These are phyloP conservation scores for Actinia equina DNA, from an alignment of 64 coral and sea anemone species.

Conservation along the genomic window DNA sequence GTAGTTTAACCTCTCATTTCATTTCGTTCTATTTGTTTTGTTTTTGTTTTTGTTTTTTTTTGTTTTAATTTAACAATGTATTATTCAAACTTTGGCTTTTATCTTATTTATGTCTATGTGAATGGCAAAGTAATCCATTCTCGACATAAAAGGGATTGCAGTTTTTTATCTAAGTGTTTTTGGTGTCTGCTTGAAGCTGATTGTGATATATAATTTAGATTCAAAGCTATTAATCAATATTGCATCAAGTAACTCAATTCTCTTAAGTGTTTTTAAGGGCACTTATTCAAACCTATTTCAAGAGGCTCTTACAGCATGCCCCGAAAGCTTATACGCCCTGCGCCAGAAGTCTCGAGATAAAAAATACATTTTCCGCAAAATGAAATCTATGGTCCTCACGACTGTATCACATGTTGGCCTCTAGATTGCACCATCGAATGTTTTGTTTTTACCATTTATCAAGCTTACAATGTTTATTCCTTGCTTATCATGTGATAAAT, in stretches of 20 bases:
- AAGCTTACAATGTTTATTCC: neutral
- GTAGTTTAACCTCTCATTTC: neutral
- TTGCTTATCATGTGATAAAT: neutral
- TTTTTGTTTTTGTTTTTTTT: too few species aligned
- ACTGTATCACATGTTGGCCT: neutral
- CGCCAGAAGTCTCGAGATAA: neutral
- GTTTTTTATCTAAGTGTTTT: neutral
- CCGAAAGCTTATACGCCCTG: neutral
- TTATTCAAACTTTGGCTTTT: neutral
- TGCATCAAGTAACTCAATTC: neutral
- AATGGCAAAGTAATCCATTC: neutral
- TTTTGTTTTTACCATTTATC: neutral
- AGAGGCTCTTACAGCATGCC: neutral
- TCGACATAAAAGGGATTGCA: neutral
- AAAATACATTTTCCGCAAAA: neutral
- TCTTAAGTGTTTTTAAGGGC: neutral
- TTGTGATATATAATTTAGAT: neutral
- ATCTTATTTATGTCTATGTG: neutral
- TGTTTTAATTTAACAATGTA: too few species aligned
- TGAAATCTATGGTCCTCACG: neutral
- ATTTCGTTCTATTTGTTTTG: neutral
- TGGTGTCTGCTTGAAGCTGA: neutral
- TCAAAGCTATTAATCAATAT: constrained; percentile 4
- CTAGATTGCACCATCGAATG: neutral
- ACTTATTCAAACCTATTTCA: neutral